phyloP scores from a whole-genome alignment of 2,797 vertebrate genomes.

The Dermochelys coriacea region DNA sequence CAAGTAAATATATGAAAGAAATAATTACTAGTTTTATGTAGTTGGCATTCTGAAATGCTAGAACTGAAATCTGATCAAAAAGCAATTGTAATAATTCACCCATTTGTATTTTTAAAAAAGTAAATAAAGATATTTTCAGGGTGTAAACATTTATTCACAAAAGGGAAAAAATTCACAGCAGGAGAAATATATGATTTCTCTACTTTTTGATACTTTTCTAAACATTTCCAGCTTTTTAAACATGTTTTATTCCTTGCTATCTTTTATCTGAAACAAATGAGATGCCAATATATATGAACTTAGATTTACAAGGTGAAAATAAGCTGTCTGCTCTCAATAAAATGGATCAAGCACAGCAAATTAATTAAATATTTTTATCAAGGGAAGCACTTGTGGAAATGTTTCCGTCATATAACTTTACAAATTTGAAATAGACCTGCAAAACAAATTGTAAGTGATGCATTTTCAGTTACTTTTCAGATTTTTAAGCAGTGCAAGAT shows the following conservation, averaged over 20 bases:
- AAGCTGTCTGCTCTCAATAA: neutral
- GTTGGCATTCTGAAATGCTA: neutral
- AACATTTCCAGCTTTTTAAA: neutral
- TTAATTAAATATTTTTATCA: neutral
- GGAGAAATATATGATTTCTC: neutral
- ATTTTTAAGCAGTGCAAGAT: neutral
- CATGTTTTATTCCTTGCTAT: neutral
- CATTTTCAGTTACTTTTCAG: neutral
- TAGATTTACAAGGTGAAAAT: neutral
- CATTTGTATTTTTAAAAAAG: conserved; percentile 4
- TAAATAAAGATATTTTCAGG: neutral
- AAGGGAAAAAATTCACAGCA: neutral
- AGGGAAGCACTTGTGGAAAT: neutral
- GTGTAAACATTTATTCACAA: neutral
- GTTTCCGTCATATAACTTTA: neutral
- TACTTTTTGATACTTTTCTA: neutral
- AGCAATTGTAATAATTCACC: neutral
- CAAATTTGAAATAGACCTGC: neutral
- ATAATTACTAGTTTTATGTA: conserved; percentile 5
- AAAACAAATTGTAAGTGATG: fast-evolving
- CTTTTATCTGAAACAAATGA: neutral
- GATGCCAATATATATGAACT: neutral
- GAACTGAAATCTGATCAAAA: conserved; percentile 1
- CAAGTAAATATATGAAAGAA: conserved; percentile 26
- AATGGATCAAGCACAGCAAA: neutral